Percentiles rank a stretch among this genome's conserved stretches.
Conservation (phyloP, 1,140 invertebrate species). For the Bombus confusus region DNA sequence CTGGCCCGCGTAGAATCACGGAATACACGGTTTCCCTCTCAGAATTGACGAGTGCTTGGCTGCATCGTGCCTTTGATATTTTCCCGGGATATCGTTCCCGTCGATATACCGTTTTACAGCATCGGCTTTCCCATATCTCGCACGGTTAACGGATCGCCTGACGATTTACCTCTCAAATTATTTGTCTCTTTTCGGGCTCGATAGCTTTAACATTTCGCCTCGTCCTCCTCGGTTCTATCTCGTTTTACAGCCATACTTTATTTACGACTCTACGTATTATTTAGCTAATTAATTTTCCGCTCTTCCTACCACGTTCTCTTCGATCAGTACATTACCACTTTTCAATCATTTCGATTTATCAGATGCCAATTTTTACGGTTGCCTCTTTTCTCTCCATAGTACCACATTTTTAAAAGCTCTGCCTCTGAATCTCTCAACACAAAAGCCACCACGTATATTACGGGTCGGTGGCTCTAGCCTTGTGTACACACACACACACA, state of each 20-base stretch:
- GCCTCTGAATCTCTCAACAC: too few species aligned
- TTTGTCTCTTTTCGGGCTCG: background rate
- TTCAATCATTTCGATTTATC: too few species aligned
- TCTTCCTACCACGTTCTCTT: too few species aligned
- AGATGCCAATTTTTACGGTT: too few species aligned
- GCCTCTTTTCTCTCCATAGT: too few species aligned
- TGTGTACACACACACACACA: rapidly evolving
- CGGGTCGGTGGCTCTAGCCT: too few species aligned
- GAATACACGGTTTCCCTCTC: conserved; percentile 81
- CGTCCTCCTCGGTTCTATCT: background rate
- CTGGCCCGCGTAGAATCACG: conserved; percentile 71
- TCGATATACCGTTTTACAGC: conserved; percentile 39
- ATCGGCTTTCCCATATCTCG: conserved; percentile 11
- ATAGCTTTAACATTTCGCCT: background rate
- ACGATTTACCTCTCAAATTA: background rate
- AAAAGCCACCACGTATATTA: too few species aligned
- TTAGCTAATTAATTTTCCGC: too few species aligned
- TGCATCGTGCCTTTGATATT: conserved; percentile 32
- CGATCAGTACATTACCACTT: too few species aligned
- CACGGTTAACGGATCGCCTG: background rate
- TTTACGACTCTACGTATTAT: too few species aligned
- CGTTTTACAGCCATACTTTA: too few species aligned
- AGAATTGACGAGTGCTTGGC: conserved; percentile 66
- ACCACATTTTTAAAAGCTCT: too few species aligned
- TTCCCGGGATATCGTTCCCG: conserved; percentile 13